Conservation (phyloP, 2,797 vertebrate species). For the Anguilla megastoma region DNA sequence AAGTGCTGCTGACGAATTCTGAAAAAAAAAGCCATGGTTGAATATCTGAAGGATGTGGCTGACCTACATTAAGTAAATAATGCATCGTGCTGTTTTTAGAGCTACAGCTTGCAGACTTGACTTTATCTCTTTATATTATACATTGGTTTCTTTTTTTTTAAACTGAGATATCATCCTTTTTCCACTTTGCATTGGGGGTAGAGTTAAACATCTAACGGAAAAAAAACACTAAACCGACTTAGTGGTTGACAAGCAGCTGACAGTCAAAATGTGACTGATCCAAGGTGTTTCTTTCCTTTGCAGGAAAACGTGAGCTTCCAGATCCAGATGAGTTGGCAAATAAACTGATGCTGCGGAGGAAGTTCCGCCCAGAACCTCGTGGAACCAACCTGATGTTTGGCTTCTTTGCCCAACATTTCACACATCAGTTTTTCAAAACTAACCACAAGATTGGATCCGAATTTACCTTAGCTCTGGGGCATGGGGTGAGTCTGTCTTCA, state of each 20-base stretch:
- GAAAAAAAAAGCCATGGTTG: background rate
- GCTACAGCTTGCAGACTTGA: background rate
- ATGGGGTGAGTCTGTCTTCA: conserved; percentile 78
- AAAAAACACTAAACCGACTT: background rate
- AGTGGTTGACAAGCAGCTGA: background rate
- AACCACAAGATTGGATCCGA: conserved; percentile 73
- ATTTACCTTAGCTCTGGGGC: conserved; percentile 87
- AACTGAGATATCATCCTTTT: background rate
- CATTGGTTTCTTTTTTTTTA: background rate
- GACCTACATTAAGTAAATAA: background rate
- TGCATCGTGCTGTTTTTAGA: background rate
- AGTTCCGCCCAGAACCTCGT: conserved; percentile 83
- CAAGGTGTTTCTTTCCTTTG: conserved; percentile 21
- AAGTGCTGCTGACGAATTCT: background rate
- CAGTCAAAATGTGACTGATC: background rate
- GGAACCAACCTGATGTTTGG: conserved; percentile 92
- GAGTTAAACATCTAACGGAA: background rate
- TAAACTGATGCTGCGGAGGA: conserved; percentile 77
- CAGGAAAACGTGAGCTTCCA: conserved; percentile 84
- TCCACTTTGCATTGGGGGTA: background rate
- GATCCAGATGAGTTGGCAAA: conserved; percentile 73
- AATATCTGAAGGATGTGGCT: background rate
- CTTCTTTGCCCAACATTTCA: conserved; percentile 98
- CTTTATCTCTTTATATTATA: background rate
- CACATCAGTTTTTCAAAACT: conserved; percentile 96